These are phyloP conservation scores for Eptatretus burgeri DNA, from an alignment of 2,113 vertebrate species.

Conservation along the genomic window DNA sequence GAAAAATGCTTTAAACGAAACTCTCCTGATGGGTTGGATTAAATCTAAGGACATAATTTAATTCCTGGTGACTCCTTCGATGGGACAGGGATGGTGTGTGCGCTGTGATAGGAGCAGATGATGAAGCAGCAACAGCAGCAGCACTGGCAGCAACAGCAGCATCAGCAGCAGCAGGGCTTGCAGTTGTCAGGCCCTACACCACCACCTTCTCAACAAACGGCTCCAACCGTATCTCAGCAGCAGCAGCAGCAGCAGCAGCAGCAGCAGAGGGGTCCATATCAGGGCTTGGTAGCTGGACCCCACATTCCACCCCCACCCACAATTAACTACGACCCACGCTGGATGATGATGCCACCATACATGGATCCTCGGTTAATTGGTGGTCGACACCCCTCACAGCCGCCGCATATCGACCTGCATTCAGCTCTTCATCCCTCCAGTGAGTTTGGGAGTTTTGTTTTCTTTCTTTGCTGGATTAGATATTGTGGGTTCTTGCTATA, in stretches of 20 bases:
- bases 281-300: conserved; percentile 32
- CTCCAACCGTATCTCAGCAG: background rate
- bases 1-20: too few relatives aligned
- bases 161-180: conserved; percentile 34
- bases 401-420: too few relatives aligned
- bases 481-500: too few relatives aligned
- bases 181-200: conserved; percentile 28
- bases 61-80: too few relatives aligned
- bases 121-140: conserved; percentile 35
- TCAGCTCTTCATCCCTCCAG: too few relatives aligned
- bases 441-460: too few relatives aligned
- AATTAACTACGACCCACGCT: conserved; percentile 67
- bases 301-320: conserved; percentile 61
- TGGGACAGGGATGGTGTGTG: too few relatives aligned
- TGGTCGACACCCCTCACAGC: conserved; percentile 31
- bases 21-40: too few relatives aligned
- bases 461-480: too few relatives aligned
- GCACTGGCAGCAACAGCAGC: conserved; percentile 28
- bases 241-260: conserved; percentile 16
- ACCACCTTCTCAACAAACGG: conserved; percentile 28
- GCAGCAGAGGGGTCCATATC: conserved; percentile 51
- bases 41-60: too few relatives aligned
- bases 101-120: conserved; percentile 36
- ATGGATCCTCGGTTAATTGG: conserved; percentile 54
- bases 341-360: conserved; percentile 85